Base-by-base conservation (phyloP, 2,797 vertebrate species). In the Onychomys leucogaster region DNA sequence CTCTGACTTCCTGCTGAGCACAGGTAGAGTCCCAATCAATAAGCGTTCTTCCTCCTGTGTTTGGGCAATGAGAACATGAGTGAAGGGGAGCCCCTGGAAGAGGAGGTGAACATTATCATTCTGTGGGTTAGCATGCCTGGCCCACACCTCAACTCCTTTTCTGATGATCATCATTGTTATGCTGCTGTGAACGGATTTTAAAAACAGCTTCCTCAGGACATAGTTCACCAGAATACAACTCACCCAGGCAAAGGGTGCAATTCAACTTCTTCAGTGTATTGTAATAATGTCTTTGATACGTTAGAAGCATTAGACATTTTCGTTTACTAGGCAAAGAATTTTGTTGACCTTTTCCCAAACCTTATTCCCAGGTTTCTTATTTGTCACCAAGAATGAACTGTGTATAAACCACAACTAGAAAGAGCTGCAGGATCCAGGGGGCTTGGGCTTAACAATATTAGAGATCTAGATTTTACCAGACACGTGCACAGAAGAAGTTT, bases 291-390 rank as follows among this genome's bases (percentile, higher is more conserved):
- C 41, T 59, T 55, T 16, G 23, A 43, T 61, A 77, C 32, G 41
- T 25, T 65, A 43, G 89, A 91, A 93, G 34, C 87, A 89, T n/a
- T 49, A 94, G 29, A 27, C 34, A 0, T 57, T 89, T 82, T 86
- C 63, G 37, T 52, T 69, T 97, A 95, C 96, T 98, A 98, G 97
- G 97, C 97, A 98, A 98, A 98, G 95, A 98, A 86, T 83, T 98
- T 96, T 91, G 57, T 98, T 98, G 98, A 98, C 95, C 98, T 98
- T 98, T 94, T 98, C 99, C 98, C 98, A 99, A 99, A 99, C 98
- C 98, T 99, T 99, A 99, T 99, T 99, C 98, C 98, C 97, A 99
- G 98, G 98, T 98, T 98, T 97, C 98, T 98, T 98, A 94, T 90
- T 89, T 98, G 98, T 98, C 98, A 98, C 98, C 98, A 98, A 99